phyloP scores from a whole-genome alignment of 2,797 vertebrate genomes.

The Cottoperca gobio region DNA sequence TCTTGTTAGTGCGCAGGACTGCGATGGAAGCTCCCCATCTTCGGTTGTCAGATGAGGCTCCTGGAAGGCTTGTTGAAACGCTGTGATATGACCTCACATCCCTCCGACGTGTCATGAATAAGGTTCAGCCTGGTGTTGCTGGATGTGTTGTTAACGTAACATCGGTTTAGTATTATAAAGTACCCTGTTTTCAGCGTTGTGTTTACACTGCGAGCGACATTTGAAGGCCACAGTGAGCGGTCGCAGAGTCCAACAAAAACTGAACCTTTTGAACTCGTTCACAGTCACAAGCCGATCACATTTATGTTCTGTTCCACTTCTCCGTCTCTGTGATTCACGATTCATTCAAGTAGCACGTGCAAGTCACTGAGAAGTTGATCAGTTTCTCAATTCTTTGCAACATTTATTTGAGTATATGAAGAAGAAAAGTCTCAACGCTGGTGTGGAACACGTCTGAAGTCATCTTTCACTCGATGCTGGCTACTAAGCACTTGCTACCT shows the following conservation, averaged over 20 bases:
- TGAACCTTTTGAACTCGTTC: background rate
- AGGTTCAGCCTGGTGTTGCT: too few relatives aligned
- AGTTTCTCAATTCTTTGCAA: background rate
- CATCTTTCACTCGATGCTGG: background rate
- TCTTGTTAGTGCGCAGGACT: slow-evolving; percentile 7
- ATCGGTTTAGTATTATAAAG: slow-evolving; percentile 9
- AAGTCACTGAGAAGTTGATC: background rate
- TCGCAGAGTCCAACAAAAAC: background rate
- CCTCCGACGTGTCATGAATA: background rate
- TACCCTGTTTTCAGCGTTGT: slow-evolving; percentile 47
- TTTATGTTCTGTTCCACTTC: background rate
- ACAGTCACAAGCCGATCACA: background rate
- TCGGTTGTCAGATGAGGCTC: background rate
- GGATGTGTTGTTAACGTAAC: background rate
- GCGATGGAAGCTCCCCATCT: background rate
- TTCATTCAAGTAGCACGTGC: background rate
- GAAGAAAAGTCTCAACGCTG: slow-evolving; percentile 1
- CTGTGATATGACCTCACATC: too few relatives aligned
- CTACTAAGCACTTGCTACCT: background rate
- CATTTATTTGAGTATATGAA: background rate
- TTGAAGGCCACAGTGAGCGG: slow-evolving; percentile 11
- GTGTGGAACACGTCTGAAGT: too few relatives aligned
- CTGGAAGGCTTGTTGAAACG: too few relatives aligned
- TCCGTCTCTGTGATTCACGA: too few relatives aligned
- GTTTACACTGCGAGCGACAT: background rate